Percentiles rank a stretch among this genome's conserved stretches.
These are phyloP conservation scores for Myrmecobius fasciatus DNA, from an alignment of 2,113 vertebrate species.

Conservation along the genomic window DNA sequence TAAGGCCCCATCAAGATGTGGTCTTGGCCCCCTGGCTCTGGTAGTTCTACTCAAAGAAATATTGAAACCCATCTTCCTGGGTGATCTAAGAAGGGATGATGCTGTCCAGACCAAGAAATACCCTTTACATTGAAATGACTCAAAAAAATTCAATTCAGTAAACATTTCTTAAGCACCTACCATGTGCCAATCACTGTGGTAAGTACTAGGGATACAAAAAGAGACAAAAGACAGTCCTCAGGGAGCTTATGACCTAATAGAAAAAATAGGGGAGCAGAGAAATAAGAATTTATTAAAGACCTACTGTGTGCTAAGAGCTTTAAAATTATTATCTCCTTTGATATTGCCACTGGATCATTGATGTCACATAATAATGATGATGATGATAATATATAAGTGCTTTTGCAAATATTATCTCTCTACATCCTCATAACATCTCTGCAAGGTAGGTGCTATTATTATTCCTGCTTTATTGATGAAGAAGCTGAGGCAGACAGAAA, in stretches of 20 bases:
- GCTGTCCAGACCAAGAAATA: background rate
- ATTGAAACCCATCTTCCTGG: background rate
- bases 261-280: background rate
- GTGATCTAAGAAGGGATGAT: background rate
- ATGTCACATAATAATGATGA: background rate
- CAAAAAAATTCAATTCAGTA: background rate
- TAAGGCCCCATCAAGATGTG: background rate
- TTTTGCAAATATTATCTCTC: background rate
- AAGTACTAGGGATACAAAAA: background rate
- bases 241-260: background rate
- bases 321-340: background rate
- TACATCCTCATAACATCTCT: background rate
- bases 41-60: background rate
- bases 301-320: background rate
- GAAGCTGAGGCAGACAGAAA: background rate
- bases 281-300: background rate
- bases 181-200: background rate
- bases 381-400: background rate
- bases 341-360: background rate
- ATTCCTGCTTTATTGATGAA: background rate
- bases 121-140: background rate
- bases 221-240: background rate
- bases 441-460: background rate
- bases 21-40: background rate
- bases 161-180: background rate